Evolutionary conservation across 1,140 invertebrate genomes (phyloP), one percentile per base, ranked within the genome.

Genomic region (Drosophila lowei): DNA sequence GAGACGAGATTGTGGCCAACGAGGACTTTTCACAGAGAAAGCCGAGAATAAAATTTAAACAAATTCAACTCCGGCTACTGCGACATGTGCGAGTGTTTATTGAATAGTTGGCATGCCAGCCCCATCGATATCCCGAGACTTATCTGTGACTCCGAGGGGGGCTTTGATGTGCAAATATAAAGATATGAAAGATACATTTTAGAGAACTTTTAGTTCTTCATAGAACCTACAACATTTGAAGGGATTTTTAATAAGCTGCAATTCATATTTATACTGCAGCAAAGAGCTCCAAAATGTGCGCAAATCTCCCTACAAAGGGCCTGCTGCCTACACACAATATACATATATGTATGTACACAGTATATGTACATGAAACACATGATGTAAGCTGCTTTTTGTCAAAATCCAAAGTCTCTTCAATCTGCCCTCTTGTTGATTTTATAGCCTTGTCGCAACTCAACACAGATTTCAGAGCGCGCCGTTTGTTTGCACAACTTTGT

Each of bases 1-100:
- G 13, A 23, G 55, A 46, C 25, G 60, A 53, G 63, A 70, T 63
- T 70, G 71, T 65, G 55, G 48, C 63, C 54, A 58, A 50, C 57
- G 65, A 46, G 60, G 60, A 56, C 62, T 73, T 80, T 77, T 77
- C 52, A 61, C 73, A 85, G 72, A 68, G 49, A 63, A 79, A 73
- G 55, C 61, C 71, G 48, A 72, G 73, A 81, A 85, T 54, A 80
- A 77, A 80, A 71, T 86, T 77, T 77, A 85, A 86, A 80, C 77
- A 86, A 85, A 85, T 85, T 63, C 60, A 73, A 49, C 62, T 67
- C 59, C 72, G 44, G 44, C 57, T 64, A 59, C 54, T 56, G 54
- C 56, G 49, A 46, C 42, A 60, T 58, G 9, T 25, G 56, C 68
- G 73, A 81, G 73, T 64, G 81, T 46, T 57, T 38, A 67, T 67